A percentile compares a stretch with the other conserved stretches of the same genome.
Evolutionary conservation across 2,113 vertebrate genomes (phyloP).

Genomic region (Poecile atricapillus): DNA sequence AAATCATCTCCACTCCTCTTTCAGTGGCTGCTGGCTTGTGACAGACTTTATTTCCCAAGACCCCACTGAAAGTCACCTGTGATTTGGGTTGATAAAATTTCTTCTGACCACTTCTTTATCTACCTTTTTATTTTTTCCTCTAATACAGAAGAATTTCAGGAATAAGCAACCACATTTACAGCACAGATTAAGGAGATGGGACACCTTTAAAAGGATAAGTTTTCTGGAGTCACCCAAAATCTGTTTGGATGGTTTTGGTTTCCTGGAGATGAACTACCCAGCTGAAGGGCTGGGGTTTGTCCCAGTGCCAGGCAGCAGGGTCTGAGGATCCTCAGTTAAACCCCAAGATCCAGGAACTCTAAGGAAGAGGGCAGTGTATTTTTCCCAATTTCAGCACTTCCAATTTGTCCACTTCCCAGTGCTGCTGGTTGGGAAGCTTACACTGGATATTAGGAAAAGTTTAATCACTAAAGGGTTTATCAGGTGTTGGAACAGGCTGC

Average conservation of each 20-base stretch:
- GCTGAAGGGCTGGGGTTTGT: not conserved
- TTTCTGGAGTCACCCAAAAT: not conserved
- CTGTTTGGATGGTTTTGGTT: not conserved
- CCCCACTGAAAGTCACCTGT: not conserved
- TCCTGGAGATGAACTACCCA: not conserved
- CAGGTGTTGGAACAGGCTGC: not conserved
- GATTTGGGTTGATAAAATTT: not conserved
- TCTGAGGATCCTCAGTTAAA: not conserved
- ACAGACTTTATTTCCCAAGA: not conserved
- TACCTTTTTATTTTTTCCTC: accelerated
- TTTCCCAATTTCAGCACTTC: not conserved
- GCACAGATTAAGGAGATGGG: not conserved
- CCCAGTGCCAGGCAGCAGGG: not conserved
- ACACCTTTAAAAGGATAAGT: not conserved
- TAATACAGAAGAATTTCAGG: not conserved
- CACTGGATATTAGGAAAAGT: not conserved
- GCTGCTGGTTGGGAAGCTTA: not conserved
- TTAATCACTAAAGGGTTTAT: not conserved
- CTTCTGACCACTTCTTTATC: not conserved
- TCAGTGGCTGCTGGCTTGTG: not conserved
- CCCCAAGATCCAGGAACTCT: not conserved
- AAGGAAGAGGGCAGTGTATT: not conserved
- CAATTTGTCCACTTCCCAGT: not conserved
- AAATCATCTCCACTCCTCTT: not conserved
- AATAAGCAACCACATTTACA: not conserved